Percentiles rank a stretch among this genome's conserved stretches.
These are phyloP conservation scores for Trachelus tabidus DNA, from an alignment of 2,888 invertebrate genomes.

Conservation along the genomic window DNA sequence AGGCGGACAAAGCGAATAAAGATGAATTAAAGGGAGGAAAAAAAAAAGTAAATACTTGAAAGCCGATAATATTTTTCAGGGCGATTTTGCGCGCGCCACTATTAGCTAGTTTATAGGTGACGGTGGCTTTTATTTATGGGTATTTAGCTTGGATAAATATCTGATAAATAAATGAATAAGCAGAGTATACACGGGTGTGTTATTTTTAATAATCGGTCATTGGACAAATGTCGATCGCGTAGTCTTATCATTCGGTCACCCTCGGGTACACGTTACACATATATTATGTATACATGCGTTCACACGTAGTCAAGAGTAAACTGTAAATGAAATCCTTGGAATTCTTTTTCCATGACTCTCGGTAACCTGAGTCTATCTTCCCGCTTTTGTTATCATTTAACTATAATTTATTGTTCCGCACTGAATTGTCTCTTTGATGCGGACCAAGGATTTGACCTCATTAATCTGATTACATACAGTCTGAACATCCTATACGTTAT, in stretches of 20 bases:
- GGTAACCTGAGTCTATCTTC: background rate
- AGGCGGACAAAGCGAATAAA: background rate
- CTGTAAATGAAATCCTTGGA: background rate
- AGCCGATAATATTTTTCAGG: background rate
- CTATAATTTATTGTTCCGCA: background rate
- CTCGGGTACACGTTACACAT: background rate
- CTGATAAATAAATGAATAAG: constrained; percentile 20
- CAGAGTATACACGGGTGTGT: constrained; percentile 7
- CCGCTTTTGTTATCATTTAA: background rate
- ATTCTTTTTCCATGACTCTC: background rate
- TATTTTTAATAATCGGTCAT: constrained; percentile 19
- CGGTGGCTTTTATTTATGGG: constrained; percentile 49
- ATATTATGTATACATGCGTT: background rate
- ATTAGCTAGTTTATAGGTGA: constrained; percentile 48
- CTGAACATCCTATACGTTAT: background rate
- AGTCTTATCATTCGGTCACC: background rate
- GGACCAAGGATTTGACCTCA: background rate
- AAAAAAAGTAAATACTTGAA: background rate
- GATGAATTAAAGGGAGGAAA: background rate
- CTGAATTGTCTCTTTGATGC: background rate
- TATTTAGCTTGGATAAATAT: constrained; percentile 44
- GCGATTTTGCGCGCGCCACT: constrained; percentile 12
- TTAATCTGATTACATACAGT: background rate
- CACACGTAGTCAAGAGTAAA: background rate
- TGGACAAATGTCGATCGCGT: background rate